These are phyloP conservation scores for Caradrina kadenii DNA, from an alignment of 2,888 invertebrate species.

Conservation along the genomic window DNA sequence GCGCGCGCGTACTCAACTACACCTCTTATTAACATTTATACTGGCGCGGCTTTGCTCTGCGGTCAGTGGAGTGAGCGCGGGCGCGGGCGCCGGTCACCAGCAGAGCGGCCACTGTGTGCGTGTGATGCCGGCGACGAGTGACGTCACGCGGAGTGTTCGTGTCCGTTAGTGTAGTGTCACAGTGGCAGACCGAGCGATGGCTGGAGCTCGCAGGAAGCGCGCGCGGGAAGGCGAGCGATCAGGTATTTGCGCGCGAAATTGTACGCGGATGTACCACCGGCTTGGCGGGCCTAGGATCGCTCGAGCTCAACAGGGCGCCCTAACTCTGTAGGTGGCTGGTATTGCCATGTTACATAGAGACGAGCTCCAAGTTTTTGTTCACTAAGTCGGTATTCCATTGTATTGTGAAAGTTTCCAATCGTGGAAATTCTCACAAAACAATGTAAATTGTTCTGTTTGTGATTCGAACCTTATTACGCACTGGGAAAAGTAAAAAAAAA, in stretches of 20 bases:
- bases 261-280: background rate
- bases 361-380: background rate
- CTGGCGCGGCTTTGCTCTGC: background rate
- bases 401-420: conserved; percentile 30
- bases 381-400: background rate
- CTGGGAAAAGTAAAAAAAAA: background rate
- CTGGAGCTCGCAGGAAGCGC: conserved; percentile 41
- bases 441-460: conserved; percentile 9
- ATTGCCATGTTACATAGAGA: background rate
- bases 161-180: conserved; percentile 13
- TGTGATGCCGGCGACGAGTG: conserved; percentile 17
- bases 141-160: conserved; percentile 17
- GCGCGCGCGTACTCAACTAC: background rate
- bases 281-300: background rate
- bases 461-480: background rate
- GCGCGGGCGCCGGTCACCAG: conserved; percentile 27
- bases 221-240: conserved; percentile 30
- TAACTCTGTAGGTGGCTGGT: background rate
- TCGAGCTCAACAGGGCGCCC: background rate
- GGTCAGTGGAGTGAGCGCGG: conserved; percentile 22
- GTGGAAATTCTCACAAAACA: conserved; percentile 13
- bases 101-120: background rate
- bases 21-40: conserved; percentile 14
- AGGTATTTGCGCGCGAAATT: conserved; percentile 2
- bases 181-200: conserved; percentile 25